Evolutionary conservation across 2,797 vertebrate genomes (phyloP).

Genomic region (Schizothorax lantsangensis): DNA sequence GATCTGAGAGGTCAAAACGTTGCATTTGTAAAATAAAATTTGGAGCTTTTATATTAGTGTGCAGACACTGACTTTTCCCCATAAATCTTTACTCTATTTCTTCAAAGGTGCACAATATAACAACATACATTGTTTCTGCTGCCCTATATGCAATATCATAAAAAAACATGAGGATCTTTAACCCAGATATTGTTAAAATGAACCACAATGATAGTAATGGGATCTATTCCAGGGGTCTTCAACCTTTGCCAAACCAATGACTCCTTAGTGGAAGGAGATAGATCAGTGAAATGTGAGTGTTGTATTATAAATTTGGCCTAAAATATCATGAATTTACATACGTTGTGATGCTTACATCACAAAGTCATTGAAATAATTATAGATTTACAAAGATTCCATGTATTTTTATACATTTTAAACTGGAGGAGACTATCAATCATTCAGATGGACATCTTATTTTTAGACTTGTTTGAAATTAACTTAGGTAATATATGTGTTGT

Average conservation of each 20-base stretch:
- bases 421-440: neutral
- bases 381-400: neutral
- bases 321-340: neutral
- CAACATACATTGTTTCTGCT: neutral
- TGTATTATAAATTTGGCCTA: neutral
- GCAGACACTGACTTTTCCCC: neutral
- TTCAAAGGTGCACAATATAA: neutral
- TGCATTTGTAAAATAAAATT: conserved; percentile 25
- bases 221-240: neutral
- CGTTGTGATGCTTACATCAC: neutral
- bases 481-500: neutral
- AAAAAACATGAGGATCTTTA: neutral
- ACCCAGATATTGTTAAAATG: neutral
- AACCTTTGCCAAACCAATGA: neutral
- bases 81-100: neutral
- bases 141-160: neutral
- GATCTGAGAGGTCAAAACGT: conserved; percentile 17
- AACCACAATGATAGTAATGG: neutral
- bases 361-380: neutral
- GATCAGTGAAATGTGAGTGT: neutral
- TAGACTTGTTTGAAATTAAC: neutral
- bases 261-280: neutral
- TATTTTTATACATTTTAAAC: no score
- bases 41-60: neutral
- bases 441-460: neutral